These are phyloP conservation scores for Neogobius melanostomus DNA, from an alignment of 2,113 vertebrate genomes.

Conservation along the genomic window DNA sequence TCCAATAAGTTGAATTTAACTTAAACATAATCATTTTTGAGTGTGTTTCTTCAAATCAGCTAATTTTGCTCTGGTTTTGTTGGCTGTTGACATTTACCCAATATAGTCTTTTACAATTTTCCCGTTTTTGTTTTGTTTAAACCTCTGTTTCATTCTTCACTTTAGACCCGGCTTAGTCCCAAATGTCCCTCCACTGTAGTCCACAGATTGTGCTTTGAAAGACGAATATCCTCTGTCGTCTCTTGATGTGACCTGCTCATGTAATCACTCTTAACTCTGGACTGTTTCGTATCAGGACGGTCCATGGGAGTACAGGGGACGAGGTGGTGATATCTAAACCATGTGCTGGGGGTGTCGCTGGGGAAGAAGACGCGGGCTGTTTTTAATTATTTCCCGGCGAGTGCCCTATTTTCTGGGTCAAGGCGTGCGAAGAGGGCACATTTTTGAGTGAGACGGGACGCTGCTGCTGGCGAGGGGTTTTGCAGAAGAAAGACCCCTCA, in stretches of 20 bases:
- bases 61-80: no score
- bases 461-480: conserved; percentile 32
- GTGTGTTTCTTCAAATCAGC: no score
- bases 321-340: conserved; percentile 59
- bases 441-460: conserved; percentile 34
- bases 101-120: no score
- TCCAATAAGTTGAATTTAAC: no score
- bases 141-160: no score
- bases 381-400: conserved; percentile 59
- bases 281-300: conserved; percentile 27
- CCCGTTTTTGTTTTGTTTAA: no score
- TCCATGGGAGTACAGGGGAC: conserved; percentile 18
- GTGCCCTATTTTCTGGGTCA: conserved; percentile 70
- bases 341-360: conserved; percentile 56
- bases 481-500: conserved; percentile 21
- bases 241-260: neutral
- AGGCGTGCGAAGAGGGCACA: conserved; percentile 52
- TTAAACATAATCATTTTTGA: no score
- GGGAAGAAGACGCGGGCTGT: conserved; percentile 42
- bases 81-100: no score
- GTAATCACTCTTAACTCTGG: conserved; percentile 20
- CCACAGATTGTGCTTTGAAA: no score
- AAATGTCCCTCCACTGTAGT: no score
- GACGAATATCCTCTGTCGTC: neutral
- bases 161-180: neutral